Evolutionary conservation across 2,888 invertebrate species (phyloP).

Genomic region (Cremastobaeus sp.): DNA sequence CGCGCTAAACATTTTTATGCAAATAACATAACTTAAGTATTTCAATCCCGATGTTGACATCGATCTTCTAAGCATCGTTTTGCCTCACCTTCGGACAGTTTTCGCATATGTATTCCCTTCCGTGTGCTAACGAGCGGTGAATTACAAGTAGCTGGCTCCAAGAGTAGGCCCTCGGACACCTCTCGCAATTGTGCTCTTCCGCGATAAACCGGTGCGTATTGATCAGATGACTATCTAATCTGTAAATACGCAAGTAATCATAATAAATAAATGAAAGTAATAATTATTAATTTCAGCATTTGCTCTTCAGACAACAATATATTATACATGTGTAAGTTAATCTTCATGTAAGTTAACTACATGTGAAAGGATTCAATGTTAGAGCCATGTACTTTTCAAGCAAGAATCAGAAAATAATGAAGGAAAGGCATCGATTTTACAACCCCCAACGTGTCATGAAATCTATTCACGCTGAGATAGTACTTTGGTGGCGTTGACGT

Average conservation of each 20-base stretch:
- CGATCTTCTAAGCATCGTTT: no score
- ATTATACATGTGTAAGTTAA: no score
- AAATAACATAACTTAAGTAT: slow-evolving; percentile 52
- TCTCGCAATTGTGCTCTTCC: slow-evolving; percentile 89
- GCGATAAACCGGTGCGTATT: slow-evolving; percentile 88
- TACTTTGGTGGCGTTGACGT: slow-evolving; percentile 68
- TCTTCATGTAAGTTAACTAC: no score
- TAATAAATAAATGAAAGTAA: no score
- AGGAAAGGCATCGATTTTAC: slow-evolving; percentile 73
- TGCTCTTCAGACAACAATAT: no score
- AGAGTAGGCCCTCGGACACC: slow-evolving; percentile 90
- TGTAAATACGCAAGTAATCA: no score
- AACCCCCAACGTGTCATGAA: slow-evolving; percentile 72
- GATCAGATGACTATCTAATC: slow-evolving; percentile 90
- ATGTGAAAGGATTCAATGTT: no score
- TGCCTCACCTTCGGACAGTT: slow-evolving; percentile 92
- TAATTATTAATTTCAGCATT: no score
- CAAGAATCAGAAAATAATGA: slow-evolving; percentile 9
- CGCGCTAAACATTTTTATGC: slow-evolving; percentile 52
- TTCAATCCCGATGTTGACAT: no score
- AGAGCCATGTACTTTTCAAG: no score
- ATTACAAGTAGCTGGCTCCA: slow-evolving; percentile 89
- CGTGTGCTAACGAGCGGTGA: slow-evolving; percentile 89
- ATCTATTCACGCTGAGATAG: slow-evolving; percentile 73
- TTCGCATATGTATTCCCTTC: slow-evolving; percentile 94